phyloP scores from a whole-genome alignment of 2,888 invertebrate species.

The Troides aeacus region DNA sequence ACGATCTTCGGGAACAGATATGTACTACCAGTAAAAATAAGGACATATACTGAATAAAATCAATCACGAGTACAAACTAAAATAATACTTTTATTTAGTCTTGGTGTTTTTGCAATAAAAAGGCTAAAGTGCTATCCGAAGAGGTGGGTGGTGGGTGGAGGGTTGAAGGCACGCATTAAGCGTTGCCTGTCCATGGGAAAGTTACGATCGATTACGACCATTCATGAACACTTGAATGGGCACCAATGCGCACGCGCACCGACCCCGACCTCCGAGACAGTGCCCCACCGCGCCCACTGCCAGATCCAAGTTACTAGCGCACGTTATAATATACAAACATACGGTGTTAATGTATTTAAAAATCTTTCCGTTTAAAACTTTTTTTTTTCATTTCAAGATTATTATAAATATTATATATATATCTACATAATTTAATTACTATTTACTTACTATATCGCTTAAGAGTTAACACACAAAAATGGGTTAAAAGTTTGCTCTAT shows the following conservation, averaged over 20 bases:
- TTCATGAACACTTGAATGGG: constrained; percentile 77
- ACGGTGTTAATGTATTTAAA: background rate
- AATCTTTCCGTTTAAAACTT: too few species aligned
- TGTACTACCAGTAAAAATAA: too few species aligned
- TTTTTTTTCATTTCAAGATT: too few species aligned
- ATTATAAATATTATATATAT: too few species aligned
- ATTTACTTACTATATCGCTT: too few species aligned
- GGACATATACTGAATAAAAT: background rate
- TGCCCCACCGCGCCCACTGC: constrained; percentile 48
- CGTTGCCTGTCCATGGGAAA: constrained; percentile 72
- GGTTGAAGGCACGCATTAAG: constrained; percentile 44
- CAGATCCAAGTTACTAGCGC: background rate
- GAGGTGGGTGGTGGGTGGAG: background rate
- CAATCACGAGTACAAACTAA: background rate
- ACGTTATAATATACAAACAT: background rate
- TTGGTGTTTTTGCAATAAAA: background rate
- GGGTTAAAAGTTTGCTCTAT: too few species aligned
- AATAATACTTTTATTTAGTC: background rate
- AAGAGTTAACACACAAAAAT: too few species aligned
- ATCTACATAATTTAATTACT: too few species aligned
- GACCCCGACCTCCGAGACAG: constrained; percentile 56
- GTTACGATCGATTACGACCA: constrained; percentile 70
- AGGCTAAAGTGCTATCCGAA: background rate
- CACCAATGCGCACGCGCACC: constrained; percentile 62
- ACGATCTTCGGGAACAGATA: too few species aligned